Evolutionary conservation across 1,140 invertebrate genomes (phyloP), one percentile per base, ranked within the genome.

Genomic region (Bombus waltoni): DNA sequence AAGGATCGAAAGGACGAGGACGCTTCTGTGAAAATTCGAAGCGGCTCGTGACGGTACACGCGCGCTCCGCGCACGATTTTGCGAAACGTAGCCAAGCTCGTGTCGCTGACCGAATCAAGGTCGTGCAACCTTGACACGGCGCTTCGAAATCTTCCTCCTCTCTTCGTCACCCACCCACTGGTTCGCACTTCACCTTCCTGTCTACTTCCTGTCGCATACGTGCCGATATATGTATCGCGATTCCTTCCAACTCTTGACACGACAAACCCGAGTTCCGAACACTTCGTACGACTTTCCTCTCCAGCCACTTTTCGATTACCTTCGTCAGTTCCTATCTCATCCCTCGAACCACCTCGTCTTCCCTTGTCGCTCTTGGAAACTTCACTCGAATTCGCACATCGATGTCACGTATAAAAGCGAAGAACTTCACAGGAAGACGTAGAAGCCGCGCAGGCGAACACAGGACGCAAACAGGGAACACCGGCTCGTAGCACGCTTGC

Each of bases 71-170:
- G 40, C 79, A 47, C 28, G 79, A 89, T 89, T 89, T 89, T 81
- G 70, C 77, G n/a, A 81, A 89, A 88, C 85, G 76, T 70, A 32
- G 47, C 15, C 66, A 76, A 11, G 68, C 70, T 47, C 47, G 81
- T 81, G 87, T 89, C 84, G 68, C 13, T 76, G 88, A 87, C 85
- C 85, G 88, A 42, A 87, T 65, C 89, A 90, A 90, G 88, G 88
- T 90, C 81, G 78, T 87, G 81, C 85, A 89, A 90, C 88, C 89
- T 90, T 90, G 89, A 89, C 88, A 89, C 47, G 57, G n/a, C 81
- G 81, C 59, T 89, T 73, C 85, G 81, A 89, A 87, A 88, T 83
- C 79, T 88, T 89, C 76, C 83, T 83, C 66, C 79, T 72, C 80
- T 81, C 79, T 66, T 75, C 79, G 44, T 77, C 79, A n/a, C 68